phyloP scores from a whole-genome alignment of 1,140 invertebrate species.

The Pseudomyrmex sp. region DNA sequence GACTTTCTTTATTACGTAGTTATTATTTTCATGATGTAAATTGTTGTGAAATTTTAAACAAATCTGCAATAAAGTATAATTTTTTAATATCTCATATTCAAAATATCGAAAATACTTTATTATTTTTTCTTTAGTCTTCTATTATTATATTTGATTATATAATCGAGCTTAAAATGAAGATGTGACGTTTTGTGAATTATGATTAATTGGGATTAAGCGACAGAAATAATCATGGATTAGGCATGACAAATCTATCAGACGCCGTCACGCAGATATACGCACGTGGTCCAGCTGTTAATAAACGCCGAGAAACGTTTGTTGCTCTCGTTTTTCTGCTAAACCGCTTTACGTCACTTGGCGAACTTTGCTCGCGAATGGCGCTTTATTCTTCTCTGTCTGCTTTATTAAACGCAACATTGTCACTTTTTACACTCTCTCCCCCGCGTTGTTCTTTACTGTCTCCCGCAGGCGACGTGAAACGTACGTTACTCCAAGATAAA shows the following conservation, averaged over 20 bases:
- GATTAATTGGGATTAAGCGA: conserved; percentile 33
- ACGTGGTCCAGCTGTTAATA: conserved; percentile 72
- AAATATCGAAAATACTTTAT: neutral
- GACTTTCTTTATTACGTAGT: neutral
- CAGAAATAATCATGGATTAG: conserved; percentile 66
- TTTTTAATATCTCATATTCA: neutral
- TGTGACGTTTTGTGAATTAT: neutral
- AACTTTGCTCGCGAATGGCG: conserved; percentile 24
- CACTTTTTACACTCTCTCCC: conserved; percentile 63
- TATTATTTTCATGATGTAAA: neutral
- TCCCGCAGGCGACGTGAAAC: neutral
- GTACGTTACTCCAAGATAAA: conserved; percentile 9
- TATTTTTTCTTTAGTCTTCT: neutral
- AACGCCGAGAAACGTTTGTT: conserved; percentile 51
- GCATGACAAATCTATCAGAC: conserved; percentile 55
- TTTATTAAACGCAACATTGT: conserved; percentile 60
- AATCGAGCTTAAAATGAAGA: neutral
- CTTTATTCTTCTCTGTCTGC: conserved; percentile 61
- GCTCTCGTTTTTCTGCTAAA: conserved; percentile 67
- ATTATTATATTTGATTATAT: neutral
- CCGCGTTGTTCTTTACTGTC: conserved; percentile 48
- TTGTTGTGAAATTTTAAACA: neutral
- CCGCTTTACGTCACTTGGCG: conserved; percentile 64
- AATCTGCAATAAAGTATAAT: neutral
- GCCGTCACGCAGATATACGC: conserved; percentile 20